Base-by-base conservation (phyloP, 64 coral and sea anemone genomes). In the Hydrozoanthus tunicans region DNA sequence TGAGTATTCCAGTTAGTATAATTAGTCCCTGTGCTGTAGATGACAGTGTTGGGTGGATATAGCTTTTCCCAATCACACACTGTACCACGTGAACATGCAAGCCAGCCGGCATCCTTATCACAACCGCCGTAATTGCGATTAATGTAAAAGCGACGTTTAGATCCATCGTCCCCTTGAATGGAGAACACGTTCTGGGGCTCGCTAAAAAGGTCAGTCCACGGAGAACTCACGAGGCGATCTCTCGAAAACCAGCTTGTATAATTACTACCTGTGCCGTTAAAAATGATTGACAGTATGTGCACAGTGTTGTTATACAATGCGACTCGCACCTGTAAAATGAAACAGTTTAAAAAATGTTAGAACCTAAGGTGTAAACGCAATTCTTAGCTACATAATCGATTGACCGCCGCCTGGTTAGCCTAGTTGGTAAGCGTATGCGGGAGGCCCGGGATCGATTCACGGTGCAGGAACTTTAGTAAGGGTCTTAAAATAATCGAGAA, bases 101-200 rank as follows among this genome's bases (percentile, higher is more conserved):
- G 24, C 71, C 71, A 74, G 26, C 71, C 71, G 10, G 26, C 71
- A 32, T 74, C 71, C 26, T 17, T 17, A 8, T 24, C 24, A 8
- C 71, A 74, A 2, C 7, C 7, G 1, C 7, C 24, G 26, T 74
- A 74, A 11, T 74, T 74, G 11, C 26, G 26, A 74, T 74, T 74
- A 10, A 74, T 74, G 51, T 43, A 74, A 51, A 74, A 74, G 24
- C 71, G 71, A 74, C 71, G 71, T 51, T 64, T 64, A 64, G 71
- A 6, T 10, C 6, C 13, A 32, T 74, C 51, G 11, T 74, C 71
- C 9, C 71, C 71, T 43, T 74, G 7, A 4, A 74, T 74, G 27
- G 71, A 74, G 51, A 74, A 74, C 24, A 9, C 12, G 9, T 74
- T 74, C 24, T 43, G 11, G 4, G 8, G 2, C 24, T 4, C 51